Evolutionary conservation across 2,113 vertebrate species (phyloP).

Genomic region (Psittacula cyanocephala): DNA sequence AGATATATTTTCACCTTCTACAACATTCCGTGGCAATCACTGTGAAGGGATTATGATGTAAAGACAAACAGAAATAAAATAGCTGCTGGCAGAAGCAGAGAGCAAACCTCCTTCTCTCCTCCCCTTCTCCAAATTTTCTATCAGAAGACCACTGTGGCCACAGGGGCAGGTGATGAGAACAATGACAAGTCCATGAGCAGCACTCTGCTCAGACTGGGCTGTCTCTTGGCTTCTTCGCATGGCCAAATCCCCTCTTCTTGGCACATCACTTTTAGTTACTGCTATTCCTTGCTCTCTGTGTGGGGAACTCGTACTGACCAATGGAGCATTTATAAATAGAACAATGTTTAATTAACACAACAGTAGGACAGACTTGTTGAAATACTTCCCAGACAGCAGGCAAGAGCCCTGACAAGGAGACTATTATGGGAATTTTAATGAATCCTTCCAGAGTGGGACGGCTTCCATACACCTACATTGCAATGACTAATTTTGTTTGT

Average conservation of each 20-base stretch:
- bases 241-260: slow-evolving; percentile 1
- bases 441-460: slow-evolving; percentile 45
- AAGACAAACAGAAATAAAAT: background rate
- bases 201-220: background rate
- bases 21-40: background rate
- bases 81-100: background rate
- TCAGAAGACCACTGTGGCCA: background rate
- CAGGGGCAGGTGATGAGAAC: background rate
- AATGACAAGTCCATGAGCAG: background rate
- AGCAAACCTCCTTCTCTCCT: background rate
- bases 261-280: slow-evolving; percentile 38
- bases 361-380: slow-evolving; percentile 70
- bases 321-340: slow-evolving; percentile 57
- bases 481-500: slow-evolving; percentile 62
- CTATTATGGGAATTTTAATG: slow-evolving; percentile 66
- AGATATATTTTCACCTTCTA: background rate
- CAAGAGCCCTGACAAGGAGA: slow-evolving; percentile 59
- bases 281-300: background rate
- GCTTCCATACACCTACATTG: slow-evolving; percentile 52
- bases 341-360: slow-evolving; percentile 72
- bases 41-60: background rate
- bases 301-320: slow-evolving; percentile 48
- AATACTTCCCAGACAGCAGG: slow-evolving; percentile 70
- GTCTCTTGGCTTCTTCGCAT: background rate
- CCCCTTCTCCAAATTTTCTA: background rate